A percentile compares a stretch with the other conserved stretches of the same genome.
phyloP scores from a whole-genome alignment of 2,797 vertebrate species.

The Chelmon rostratus region DNA sequence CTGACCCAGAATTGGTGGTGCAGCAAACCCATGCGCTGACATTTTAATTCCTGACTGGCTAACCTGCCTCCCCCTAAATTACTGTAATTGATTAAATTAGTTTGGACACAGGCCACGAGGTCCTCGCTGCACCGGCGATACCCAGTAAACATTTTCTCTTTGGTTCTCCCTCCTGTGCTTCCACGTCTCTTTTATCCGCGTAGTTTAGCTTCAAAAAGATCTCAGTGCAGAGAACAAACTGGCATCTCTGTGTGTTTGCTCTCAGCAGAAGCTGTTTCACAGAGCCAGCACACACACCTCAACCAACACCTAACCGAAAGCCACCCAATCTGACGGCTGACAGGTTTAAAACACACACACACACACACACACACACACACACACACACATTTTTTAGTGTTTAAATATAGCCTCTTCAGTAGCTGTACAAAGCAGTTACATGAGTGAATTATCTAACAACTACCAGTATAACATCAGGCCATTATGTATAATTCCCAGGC shows the following conservation, averaged over 20 bases:
- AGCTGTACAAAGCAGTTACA: conserved; percentile 27
- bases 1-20: conserved; percentile 53
- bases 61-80: conserved; percentile 77
- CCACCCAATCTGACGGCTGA: background rate
- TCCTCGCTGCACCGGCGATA: conserved; percentile 42
- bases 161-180: background rate
- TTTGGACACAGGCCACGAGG: conserved; percentile 82
- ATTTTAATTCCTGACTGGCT: conserved; percentile 78
- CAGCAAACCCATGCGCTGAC: conserved; percentile 68
- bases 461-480: conserved; percentile 51
- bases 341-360: background rate
- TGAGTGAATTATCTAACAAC: conserved; percentile 48
- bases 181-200: background rate
- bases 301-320: background rate
- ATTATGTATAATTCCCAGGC: conserved; percentile 44
- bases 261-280: background rate
- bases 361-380: background rate
- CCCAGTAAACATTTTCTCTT: conserved; percentile 44
- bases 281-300: conserved; percentile 6
- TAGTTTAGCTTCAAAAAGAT: background rate
- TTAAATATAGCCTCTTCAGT: conserved; percentile 32
- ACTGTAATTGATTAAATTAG: conserved; percentile 86
- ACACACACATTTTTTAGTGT: background rate
- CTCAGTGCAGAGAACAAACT: background rate
- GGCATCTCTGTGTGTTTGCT: background rate